Evolutionary conservation across 2,888 invertebrate species (phyloP), one percentile per base, ranked within the genome.

Genomic region (Eumerus sabulonum): DNA sequence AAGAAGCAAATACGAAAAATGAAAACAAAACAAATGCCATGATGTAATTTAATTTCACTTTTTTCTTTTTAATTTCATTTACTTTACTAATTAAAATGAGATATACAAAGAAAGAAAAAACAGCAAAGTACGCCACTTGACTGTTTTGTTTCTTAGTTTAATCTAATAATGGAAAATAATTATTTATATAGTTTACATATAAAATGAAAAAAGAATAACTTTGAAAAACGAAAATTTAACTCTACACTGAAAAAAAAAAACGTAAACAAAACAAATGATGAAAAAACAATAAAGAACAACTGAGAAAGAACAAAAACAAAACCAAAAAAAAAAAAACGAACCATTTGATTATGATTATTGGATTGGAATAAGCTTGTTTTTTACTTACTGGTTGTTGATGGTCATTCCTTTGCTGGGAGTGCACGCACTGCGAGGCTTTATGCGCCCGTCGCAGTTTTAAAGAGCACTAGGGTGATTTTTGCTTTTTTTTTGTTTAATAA

Each of bases 211-310:
- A 27, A 27, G 3, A 27, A 27, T 47, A 47, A 19, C 40, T 67
- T 67, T 19, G 36, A 12, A 57, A 17, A 54, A 64, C 2, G 7
- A 7, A 27, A 27, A 27, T 27, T 27, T 4, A 27, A 63, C 56
- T 74, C 59, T 68, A 36, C 44, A 70, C 76, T 76, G 63, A 47
- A 71, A 51, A 4, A 27, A 27, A 27, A 7, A 27, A 64, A 64
- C 67, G 63, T 53, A 42, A 16, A 67, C 66, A 48, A 73, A 68
- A 56, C 67, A 27, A 64, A 64, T 74, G 63, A 59, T 48, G 27
- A 48, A 73, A 48, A 73, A 68, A 56, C 67, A 73, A 79, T 67
- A 73, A 64, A 63, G 59, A 67, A 72, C 57, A 57, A 68, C 66
- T 59, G 17, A 68, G 38, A 57, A 77, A 56, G 40, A 27, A 27